Percentiles rank a stretch among this genome's conserved stretches.
These are phyloP conservation scores for Tiliacea citrago DNA, from an alignment of 2,888 invertebrate genomes.

Conservation along the genomic window DNA sequence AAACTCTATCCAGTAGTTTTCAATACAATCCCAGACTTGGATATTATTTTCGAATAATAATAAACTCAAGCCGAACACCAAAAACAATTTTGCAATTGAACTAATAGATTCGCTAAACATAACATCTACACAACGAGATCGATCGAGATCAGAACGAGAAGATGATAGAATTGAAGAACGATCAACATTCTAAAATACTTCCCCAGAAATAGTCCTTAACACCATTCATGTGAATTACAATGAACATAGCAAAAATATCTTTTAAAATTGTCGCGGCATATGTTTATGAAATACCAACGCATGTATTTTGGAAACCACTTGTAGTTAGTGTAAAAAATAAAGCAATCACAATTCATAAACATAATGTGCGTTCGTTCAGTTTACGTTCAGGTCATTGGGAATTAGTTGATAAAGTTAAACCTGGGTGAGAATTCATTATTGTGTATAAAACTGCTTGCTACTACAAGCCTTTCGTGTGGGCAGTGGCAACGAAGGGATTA, in stretches of 20 bases:
- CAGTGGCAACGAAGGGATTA: constrained; percentile 33
- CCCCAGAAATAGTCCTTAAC: not conserved
- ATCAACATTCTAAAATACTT: not conserved
- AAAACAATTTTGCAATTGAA: not conserved
- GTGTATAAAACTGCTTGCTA: constrained; percentile 6
- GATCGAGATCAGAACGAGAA: not conserved
- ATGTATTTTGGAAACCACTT: constrained; percentile 74
- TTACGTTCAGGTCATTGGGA: constrained; percentile 51
- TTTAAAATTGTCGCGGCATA: constrained; percentile 59
- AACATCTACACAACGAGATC: not conserved
- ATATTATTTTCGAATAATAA: not conserved
- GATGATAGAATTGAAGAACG: not conserved
- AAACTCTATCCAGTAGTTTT: not conserved
- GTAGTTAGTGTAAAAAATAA: constrained; percentile 74
- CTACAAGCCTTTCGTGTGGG: constrained; percentile 23
- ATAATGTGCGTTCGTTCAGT: constrained; percentile 53
- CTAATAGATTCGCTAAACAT: not conserved
- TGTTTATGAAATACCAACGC: constrained; percentile 75
- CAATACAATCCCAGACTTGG: no score
- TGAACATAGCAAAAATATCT: constrained; percentile 49
- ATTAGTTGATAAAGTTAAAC: constrained; percentile 44
- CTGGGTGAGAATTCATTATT: constrained; percentile 40
- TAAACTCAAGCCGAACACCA: not conserved
- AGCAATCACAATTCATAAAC: constrained; percentile 67
- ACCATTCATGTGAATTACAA: constrained; percentile 34